Percentiles rank a stretch among this genome's conserved stretches.
Conservation (phyloP, 23 tunicate species). For the Trididemnum miniatum region DNA sequence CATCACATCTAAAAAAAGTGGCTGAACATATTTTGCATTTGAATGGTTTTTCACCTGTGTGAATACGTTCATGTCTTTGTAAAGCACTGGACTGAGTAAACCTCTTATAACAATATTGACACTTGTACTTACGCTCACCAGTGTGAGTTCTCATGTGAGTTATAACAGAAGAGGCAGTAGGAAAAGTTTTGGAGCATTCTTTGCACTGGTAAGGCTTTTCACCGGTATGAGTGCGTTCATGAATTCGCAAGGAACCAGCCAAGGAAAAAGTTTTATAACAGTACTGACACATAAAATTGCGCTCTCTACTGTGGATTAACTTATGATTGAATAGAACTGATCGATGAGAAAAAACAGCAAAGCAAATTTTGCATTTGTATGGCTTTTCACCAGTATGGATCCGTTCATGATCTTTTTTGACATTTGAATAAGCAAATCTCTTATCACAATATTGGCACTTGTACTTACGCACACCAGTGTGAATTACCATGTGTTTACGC, state of each 20-base stretch:
- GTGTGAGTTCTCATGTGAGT: slow-evolving; percentile 11
- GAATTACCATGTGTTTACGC: background rate
- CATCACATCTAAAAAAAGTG: background rate
- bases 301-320: background rate
- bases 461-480: slow-evolving; percentile 14
- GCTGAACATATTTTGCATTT: slow-evolving; percentile 12
- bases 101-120: slow-evolving; percentile 10
- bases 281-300: background rate
- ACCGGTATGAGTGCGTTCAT: slow-evolving; percentile 2
- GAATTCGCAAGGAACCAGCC: background rate
- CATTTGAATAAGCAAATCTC: background rate
- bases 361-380: slow-evolving; percentile 1
- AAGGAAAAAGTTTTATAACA: slow-evolving; percentile 12
- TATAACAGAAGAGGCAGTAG: background rate
- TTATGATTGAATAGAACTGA: background rate
- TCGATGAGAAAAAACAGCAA: background rate
- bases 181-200: background rate
- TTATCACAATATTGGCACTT: slow-evolving; percentile 19
- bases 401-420: slow-evolving; percentile 23
- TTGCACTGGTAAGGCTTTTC: background rate
- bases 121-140: slow-evolving; percentile 15
- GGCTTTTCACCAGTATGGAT: slow-evolving; percentile 30
- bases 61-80: slow-evolving; percentile 28
- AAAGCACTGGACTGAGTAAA: slow-evolving; percentile 2
- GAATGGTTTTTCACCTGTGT: slow-evolving; percentile 36